phyloP scores from a whole-genome alignment of 2,113 vertebrate species.

The Zosterops hypoxanthus region DNA sequence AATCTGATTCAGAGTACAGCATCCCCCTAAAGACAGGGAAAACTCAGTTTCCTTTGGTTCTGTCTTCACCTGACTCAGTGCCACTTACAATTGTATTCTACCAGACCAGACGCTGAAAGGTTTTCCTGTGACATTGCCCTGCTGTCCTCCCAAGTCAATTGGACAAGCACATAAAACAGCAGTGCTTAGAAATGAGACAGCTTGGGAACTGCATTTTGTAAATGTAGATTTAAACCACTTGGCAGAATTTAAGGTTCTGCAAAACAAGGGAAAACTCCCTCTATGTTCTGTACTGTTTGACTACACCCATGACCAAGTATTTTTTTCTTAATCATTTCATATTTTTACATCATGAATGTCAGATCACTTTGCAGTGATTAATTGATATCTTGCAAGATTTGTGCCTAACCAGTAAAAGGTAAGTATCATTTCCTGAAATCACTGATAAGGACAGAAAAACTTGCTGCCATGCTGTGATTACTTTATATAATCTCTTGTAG shows the following conservation, averaged over 20 bases:
- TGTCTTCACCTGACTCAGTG: not conserved
- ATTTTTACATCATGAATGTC: not conserved
- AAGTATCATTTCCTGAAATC: not conserved
- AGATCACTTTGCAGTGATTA: not conserved
- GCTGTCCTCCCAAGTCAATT: not conserved
- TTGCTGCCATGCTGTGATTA: not conserved
- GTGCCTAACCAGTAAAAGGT: not conserved
- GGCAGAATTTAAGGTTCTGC: not conserved
- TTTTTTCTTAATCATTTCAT: not conserved
- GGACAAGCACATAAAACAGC: not conserved
- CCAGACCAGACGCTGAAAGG: not conserved
- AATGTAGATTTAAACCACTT: not conserved
- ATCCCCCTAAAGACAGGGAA: not conserved
- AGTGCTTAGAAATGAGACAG: not conserved
- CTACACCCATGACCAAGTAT: not conserved
- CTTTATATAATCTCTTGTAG: not conserved
- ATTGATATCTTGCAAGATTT: not conserved
- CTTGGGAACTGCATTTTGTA: not conserved
- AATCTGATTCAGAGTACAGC: not conserved
- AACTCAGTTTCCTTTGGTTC: not conserved
- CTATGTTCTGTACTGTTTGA: not conserved
- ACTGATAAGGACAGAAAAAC: not conserved
- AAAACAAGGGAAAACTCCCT: not conserved
- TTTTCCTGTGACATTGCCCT: not conserved
- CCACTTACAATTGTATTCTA: constrained; percentile 4